phyloP scores from a whole-genome alignment of 2,797 vertebrate species.

The Echiichthys vipera region DNA sequence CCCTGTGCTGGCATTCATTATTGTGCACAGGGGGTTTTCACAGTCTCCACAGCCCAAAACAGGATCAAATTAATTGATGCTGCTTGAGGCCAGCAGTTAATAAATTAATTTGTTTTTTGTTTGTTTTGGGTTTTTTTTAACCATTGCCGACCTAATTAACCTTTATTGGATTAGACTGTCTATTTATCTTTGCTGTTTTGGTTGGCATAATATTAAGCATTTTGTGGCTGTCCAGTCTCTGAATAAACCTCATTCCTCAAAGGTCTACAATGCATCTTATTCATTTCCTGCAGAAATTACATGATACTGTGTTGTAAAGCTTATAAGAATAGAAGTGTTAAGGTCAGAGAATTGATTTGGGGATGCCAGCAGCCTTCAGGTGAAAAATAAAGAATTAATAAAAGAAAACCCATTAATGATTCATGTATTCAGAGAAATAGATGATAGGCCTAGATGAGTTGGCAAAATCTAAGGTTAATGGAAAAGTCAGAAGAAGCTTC shows the following conservation, averaged over 20 bases:
- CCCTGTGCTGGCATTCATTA: no score
- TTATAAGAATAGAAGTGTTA: neutral
- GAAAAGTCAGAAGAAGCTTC: slow-evolving; percentile 19
- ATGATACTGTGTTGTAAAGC: slow-evolving; percentile 3
- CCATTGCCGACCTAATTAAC: slow-evolving; percentile 70
- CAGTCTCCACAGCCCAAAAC: slow-evolving; percentile 40
- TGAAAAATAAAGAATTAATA: slow-evolving; percentile 2
- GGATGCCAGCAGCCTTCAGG: neutral
- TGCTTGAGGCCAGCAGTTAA: slow-evolving; percentile 55
- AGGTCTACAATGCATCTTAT: slow-evolving; percentile 8
- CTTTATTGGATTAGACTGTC: slow-evolving; percentile 53
- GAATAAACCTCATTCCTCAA: slow-evolving; percentile 3
- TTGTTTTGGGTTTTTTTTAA: slow-evolving; percentile 13
- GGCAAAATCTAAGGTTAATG: slow-evolving; percentile 31
- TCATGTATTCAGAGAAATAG: no score
- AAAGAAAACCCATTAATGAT: no score
- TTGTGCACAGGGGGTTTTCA: no score
- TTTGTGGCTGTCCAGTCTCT: slow-evolving; percentile 13
- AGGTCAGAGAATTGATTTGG: slow-evolving; percentile 8
- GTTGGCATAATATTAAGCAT: slow-evolving; percentile 16
- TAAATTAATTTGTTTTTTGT: slow-evolving; percentile 42
- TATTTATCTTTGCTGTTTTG: slow-evolving; percentile 41
- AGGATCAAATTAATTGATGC: slow-evolving; percentile 72
- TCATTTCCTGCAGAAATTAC: slow-evolving; percentile 21
- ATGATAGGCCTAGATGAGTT: neutral